Evolutionary conservation across 2,797 vertebrate genomes (phyloP).

Genomic region (Lacerta bilineata): DNA sequence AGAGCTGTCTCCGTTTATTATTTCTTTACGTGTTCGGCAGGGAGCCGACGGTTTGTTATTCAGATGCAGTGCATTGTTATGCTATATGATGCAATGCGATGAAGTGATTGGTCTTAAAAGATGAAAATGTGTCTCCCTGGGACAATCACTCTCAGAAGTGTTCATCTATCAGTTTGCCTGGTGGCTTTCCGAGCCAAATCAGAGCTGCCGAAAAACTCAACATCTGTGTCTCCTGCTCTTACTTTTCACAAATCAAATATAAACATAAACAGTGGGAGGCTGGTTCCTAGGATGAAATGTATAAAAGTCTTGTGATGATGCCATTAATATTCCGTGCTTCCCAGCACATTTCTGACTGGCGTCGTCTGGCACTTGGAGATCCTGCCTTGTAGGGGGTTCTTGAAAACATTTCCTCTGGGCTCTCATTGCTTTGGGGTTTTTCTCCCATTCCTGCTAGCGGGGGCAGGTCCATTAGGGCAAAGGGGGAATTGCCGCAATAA

Average conservation of each 20-base stretch:
- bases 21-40: conserved; percentile 54
- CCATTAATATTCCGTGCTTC: conserved; percentile 63
- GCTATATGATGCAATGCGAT: conserved; percentile 41
- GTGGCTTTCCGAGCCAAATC: conserved; percentile 49
- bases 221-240: conserved; percentile 42
- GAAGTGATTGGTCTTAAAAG: conserved; percentile 64
- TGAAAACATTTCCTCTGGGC: conserved; percentile 38
- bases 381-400: conserved; percentile 17
- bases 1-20: conserved; percentile 48
- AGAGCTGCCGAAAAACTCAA: conserved; percentile 55
- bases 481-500: too few relatives aligned
- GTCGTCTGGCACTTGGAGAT: background rate
- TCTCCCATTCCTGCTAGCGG: background rate
- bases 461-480: too few relatives aligned
- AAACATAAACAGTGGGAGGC: conserved; percentile 56
- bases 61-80: conserved; percentile 53
- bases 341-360: conserved; percentile 45
- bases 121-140: conserved; percentile 53
- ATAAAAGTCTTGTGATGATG: conserved; percentile 49
- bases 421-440: conserved; percentile 18
- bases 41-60: conserved; percentile 63
- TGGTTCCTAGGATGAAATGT: conserved; percentile 53
- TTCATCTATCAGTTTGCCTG: conserved; percentile 59
- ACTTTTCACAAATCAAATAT: conserved; percentile 52
- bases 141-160: conserved; percentile 46